Base-by-base conservation (phyloP, 2,113 vertebrate genomes). In the Vombatus ursinus region DNA sequence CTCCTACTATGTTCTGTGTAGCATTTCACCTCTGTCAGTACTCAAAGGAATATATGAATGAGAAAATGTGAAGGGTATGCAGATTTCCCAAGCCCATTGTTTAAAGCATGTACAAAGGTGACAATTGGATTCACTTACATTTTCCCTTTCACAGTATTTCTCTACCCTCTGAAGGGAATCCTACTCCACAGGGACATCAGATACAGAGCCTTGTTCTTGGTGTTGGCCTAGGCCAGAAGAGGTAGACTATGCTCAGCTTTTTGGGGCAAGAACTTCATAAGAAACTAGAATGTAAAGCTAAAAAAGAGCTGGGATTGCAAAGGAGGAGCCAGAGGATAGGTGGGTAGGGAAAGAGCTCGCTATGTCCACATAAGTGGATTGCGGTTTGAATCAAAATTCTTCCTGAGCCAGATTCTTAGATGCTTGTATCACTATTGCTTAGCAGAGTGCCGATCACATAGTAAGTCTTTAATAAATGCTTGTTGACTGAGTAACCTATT, bases 11-110 rank as follows among this genome's bases (percentile, higher is more conserved):
- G 25, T n/a, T 26, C 89, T 14, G 0, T 91, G 0, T 90, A 94
- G 92, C 94, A 90, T 93, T 95, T 91, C 91, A 52, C 94, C 90
- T 49, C 91, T 37, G 24, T 84, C 89, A 77, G 89, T 68, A 52
- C 44, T 1, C 94, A 51, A 37, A 95, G 47, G 52, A 37, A 24
- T 53, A 0, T 53, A 94, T 47, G 28, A 68, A 54, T 93, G 94
- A 97, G 94, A 97, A 96, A 0, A 14, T 96, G 96, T 52, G 54
- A 95, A 94, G 47, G 90, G 9, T 28, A 19, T 3, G 0, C 54
- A 31, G 12, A 49, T 49, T 94, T 95, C 94, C 90, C 96, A 94
- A 89, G 61, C 48, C 93, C 1, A 4, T 89, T 5, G 49, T 47
- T 93, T 90, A 52, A 54, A 94, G 92, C 61, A 10, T 90, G 54